These are phyloP conservation scores for Panagrolaimus sp. DNA, from an alignment of 1,140 invertebrate genomes.

Conservation along the genomic window DNA sequence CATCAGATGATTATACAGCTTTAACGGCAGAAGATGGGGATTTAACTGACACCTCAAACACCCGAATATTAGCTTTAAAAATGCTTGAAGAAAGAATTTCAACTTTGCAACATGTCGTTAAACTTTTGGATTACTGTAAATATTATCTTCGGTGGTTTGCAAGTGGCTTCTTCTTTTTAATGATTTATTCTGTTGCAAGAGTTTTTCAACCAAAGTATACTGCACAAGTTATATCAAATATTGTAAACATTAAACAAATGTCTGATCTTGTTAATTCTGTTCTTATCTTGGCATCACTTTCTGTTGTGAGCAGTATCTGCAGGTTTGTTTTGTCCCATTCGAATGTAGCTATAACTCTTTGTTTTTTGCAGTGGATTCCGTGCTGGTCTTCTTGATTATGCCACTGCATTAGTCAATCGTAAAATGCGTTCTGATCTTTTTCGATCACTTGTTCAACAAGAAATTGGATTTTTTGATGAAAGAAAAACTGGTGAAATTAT, in stretches of 20 bases:
- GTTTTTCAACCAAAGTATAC: conserved; percentile 39
- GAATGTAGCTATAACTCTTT: too few relatives aligned
- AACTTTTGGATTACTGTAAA: conserved; percentile 14
- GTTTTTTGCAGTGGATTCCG: conserved; percentile 42
- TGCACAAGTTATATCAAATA: conserved; percentile 33
- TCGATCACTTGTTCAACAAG: conserved; percentile 37
- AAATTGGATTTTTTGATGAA: conserved; percentile 45
- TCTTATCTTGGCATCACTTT: conserved; percentile 11
- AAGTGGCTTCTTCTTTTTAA: conserved; percentile 37
- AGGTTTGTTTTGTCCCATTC: too few relatives aligned
- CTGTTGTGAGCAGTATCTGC: conserved; percentile 25
- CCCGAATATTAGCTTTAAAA: background rate
- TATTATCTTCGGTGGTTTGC: conserved; percentile 33
- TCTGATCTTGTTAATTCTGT: conserved; percentile 12
- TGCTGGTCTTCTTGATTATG: conserved; percentile 43
- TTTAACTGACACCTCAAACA: background rate
- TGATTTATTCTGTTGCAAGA: conserved; percentile 39
- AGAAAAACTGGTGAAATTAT: conserved; percentile 44
- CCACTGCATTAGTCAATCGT: conserved; percentile 34
- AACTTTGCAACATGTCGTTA: conserved; percentile 13
- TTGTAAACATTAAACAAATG: conserved; percentile 27
- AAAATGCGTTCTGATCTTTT: conserved; percentile 39
- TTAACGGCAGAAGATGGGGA: background rate
- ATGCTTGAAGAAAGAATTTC: background rate
- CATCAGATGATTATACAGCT: background rate